phyloP scores from a whole-genome alignment of 2,888 invertebrate genomes.

The Griposia aprilina region DNA sequence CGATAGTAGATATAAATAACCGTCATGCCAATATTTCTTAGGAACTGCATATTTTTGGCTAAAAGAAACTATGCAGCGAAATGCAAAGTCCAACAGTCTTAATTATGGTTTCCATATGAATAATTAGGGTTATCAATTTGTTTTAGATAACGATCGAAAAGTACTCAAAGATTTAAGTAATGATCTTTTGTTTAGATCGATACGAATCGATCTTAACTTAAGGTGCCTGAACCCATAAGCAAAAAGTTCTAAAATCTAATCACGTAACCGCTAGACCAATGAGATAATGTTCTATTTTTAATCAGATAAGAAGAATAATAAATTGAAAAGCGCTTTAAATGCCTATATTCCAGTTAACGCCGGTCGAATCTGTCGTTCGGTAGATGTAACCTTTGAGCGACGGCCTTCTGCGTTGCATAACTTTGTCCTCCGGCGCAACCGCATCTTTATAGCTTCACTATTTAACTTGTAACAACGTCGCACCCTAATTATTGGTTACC shows the following conservation, averaged over 20 bases:
- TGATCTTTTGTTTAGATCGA: too few species aligned
- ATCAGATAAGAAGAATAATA: not conserved
- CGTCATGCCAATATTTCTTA: not conserved
- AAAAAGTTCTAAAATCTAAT: not conserved
- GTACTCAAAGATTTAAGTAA: not conserved
- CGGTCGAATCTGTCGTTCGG: constrained; percentile 60
- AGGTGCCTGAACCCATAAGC: not conserved
- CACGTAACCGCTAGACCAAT: not conserved
- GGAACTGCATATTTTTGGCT: not conserved
- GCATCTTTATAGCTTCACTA: constrained; percentile 61
- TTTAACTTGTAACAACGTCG: constrained; percentile 54
- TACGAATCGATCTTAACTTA: too few species aligned
- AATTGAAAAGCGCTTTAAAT: constrained; percentile 32
- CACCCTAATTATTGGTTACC: constrained; percentile 46
- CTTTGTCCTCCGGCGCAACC: constrained; percentile 66
- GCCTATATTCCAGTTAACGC: constrained; percentile 53
- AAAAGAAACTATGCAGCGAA: not conserved
- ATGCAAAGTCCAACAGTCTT: not conserved
- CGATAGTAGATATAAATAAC: constrained; percentile 29
- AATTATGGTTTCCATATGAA: not conserved
- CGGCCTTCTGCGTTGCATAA: constrained; percentile 73
- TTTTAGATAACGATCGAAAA: not conserved
- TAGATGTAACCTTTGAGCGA: constrained; percentile 69
- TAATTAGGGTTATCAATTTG: not conserved
- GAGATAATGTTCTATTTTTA: constrained; percentile 1